Evolutionary conservation across 1,140 invertebrate species (phyloP).

Genomic region (Drosophila repletoides): DNA sequence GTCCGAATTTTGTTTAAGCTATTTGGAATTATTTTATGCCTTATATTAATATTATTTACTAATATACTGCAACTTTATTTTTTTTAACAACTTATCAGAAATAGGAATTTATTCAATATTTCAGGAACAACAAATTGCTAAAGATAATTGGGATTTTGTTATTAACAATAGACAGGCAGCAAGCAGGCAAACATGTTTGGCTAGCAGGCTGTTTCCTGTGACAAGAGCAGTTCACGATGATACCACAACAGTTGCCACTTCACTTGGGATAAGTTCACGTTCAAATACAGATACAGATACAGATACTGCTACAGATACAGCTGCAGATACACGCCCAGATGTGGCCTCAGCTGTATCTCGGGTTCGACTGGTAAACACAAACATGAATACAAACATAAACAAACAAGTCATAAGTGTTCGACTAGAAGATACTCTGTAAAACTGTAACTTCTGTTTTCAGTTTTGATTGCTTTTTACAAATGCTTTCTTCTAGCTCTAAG

Average conservation of each 20-base stretch:
- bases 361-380: conserved; percentile 16
- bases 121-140: background rate
- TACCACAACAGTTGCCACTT: background rate
- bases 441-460: too few species aligned
- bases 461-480: too few species aligned
- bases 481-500: too few species aligned
- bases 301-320: background rate
- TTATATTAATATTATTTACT: too few species aligned
- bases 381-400: conserved; percentile 6
- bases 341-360: conserved; percentile 3
- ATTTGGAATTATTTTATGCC: too few species aligned
- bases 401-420: background rate
- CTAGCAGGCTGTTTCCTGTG: too few species aligned
- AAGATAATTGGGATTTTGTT: background rate
- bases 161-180: background rate
- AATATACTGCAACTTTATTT: too few species aligned
- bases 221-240: background rate
- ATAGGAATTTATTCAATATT: background rate
- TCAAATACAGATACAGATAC: background rate
- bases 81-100: background rate
- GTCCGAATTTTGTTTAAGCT: too few species aligned
- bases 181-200: background rate
- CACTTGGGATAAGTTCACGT: background rate
- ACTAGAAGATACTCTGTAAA: too few species aligned
- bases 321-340: background rate